A percentile compares a stretch with the other conserved stretches of the same genome.
Conservation (phyloP, 2,888 invertebrate genomes). For the Megamerina dolium region DNA sequence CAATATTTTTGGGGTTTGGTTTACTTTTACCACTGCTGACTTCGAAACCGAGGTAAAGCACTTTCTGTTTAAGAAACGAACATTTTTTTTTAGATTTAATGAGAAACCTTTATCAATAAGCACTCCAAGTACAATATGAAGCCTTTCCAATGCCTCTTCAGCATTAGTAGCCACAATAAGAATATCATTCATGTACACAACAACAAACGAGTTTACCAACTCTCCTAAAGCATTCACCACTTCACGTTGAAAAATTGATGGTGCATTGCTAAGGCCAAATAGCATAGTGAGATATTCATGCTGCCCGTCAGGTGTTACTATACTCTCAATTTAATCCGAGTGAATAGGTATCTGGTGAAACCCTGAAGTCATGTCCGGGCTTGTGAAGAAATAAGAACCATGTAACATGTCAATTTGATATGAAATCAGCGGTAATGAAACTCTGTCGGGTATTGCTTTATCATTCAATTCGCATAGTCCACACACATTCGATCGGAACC, state of each 20-base stretch:
- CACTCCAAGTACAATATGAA: too few relatives aligned
- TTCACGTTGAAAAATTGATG: too few relatives aligned
- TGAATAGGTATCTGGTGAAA: conserved; percentile 14
- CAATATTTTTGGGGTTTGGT: conserved; percentile 11
- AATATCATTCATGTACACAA: too few relatives aligned
- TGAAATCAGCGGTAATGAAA: conserved; percentile 1
- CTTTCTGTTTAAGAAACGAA: conserved; percentile 7
- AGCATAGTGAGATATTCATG: background rate
- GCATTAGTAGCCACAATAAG: conserved; percentile 2
- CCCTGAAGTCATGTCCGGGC: too few relatives aligned
- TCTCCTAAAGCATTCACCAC: too few relatives aligned
- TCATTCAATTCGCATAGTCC: too few relatives aligned
- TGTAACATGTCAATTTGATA: too few relatives aligned
- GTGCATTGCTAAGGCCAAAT: background rate
- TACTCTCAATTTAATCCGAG: conserved; percentile 11
- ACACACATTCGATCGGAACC: too few relatives aligned
- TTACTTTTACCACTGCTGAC: conserved; percentile 8
- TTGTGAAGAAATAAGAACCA: conserved; percentile 3
- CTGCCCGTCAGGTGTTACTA: background rate
- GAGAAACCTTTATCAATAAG: conserved; percentile 10
- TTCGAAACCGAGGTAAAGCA: conserved; percentile 11
- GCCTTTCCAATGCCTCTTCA: conserved; percentile 5
- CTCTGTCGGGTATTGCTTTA: too few relatives aligned
- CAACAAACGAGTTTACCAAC: too few relatives aligned
- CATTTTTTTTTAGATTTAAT: conserved; percentile 7